A percentile compares a stretch with the other conserved stretches of the same genome.
Conservation (phyloP, 2,113 vertebrate genomes). For the Madoqua kirkii region DNA sequence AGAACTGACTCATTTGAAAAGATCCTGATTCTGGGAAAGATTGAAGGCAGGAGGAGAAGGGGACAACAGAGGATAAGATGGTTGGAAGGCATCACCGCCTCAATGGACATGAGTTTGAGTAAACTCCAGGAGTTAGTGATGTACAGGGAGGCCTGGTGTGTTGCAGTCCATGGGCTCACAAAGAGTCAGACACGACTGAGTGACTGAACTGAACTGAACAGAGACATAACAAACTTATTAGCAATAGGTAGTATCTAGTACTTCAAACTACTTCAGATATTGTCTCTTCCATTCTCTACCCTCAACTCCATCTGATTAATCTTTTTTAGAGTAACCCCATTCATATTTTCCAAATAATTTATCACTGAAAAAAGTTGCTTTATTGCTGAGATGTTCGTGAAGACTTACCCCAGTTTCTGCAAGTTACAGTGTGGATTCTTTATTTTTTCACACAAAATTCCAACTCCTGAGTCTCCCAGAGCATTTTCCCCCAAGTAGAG, state of each 20-base stretch:
- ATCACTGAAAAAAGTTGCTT: background rate
- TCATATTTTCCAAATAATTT: background rate
- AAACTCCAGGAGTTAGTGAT: background rate
- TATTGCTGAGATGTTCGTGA: background rate
- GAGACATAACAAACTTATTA: background rate
- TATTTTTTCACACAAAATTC: slow-evolving; percentile 46
- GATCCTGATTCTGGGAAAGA: background rate
- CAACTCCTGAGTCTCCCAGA: slow-evolving; percentile 54
- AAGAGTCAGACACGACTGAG: background rate
- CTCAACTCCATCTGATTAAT: background rate
- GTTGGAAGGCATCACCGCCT: background rate
- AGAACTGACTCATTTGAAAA: background rate
- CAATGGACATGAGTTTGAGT: background rate
- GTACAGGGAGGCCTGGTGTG: background rate
- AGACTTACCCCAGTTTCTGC: slow-evolving; percentile 66
- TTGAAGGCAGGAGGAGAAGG: background rate
- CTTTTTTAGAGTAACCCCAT: too few species aligned
- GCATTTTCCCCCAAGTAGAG: slow-evolving; percentile 64
- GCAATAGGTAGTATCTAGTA: background rate
- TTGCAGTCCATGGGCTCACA: background rate
- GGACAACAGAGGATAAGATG: background rate
- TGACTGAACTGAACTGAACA: background rate
- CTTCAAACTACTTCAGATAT: background rate
- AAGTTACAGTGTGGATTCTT: slow-evolving; percentile 27
- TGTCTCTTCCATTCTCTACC: background rate